Base-by-base conservation (phyloP, 2,888 invertebrate genomes). In the Harmothoe impar region DNA sequence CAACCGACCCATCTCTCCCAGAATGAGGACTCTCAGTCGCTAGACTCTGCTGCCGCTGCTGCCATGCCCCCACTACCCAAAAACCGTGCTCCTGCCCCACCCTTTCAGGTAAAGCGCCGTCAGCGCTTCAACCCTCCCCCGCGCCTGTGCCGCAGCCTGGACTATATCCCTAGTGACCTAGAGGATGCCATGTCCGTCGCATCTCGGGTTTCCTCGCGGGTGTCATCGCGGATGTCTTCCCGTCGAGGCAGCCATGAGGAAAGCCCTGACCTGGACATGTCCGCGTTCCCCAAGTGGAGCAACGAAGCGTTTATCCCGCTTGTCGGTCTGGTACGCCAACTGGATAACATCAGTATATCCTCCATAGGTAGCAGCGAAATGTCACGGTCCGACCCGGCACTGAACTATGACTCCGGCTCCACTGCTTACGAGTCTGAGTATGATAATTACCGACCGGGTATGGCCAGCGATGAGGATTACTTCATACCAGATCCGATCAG, bases 381-480 rank as follows among this genome's bases (percentile, higher is more conserved):
- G 94, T 95, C 95, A 0, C 93, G 94, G 35, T 95, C 95, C 91
- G 95, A 95, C 91, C 94, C 95, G 0, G 94, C 94, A 20, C 91
- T 95, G n/a, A 95, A 95, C 91, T 93, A 94, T 56, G 95, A 95
- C 91, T 94, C 94, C 0, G 93, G 94, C 0, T 95, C 95, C 17
- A 93, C 94, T 89, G 97, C 98, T 93, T 98, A 98, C 96, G 98
- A 98, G 95, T 97, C 97, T 7, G 97, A 97, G 94, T 97, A 97
- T 94, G 97, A 97, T 95, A 97, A 97, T 94, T 97, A 97, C 94
- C 96, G 97, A 91, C 96, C 97, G 0, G 96, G 96, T 3, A 94
- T 96, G 94, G 93, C 94, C 52, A 96, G 96, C 92, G 96, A 96
- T 92, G 96, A 96, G 78, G 96, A 96, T 89, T 95, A 94, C 91